These are phyloP conservation scores for Amphibalanus amphitrite DNA, from an alignment of 1,140 invertebrate species.

Conservation along the genomic window DNA sequence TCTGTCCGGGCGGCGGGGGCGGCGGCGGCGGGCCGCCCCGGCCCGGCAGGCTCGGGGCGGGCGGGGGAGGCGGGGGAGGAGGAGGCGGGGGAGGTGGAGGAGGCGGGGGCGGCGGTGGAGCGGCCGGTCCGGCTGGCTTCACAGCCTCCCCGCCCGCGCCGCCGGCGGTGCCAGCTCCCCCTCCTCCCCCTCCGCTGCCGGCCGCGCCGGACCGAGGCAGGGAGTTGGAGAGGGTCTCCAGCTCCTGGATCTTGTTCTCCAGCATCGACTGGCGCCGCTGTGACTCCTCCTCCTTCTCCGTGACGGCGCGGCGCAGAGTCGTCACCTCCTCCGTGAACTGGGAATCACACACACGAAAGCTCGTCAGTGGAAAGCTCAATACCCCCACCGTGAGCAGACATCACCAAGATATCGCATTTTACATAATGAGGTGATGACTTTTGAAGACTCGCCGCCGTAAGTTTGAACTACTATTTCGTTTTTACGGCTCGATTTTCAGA, in stretches of 20 bases:
- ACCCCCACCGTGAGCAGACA: no score
- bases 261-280: constrained; percentile 51
- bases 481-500: no score
- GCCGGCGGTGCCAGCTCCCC: not conserved
- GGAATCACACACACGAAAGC: no score
- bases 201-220: not conserved
- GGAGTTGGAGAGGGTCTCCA: constrained; percentile 57
- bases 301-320: constrained; percentile 44
- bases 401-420: no score
- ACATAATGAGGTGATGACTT: no score
- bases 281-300: constrained; percentile 60
- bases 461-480: no score
- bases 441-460: no score
- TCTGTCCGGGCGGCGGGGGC: constrained; percentile 59
- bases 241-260: constrained; percentile 73
- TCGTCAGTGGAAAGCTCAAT: no score
- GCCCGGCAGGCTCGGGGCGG: constrained; percentile 18
- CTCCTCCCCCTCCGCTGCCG: not conserved
- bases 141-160: not conserved
- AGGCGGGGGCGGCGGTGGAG: constrained; percentile 26
- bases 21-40: constrained; percentile 28
- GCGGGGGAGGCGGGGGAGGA: constrained; percentile 27
- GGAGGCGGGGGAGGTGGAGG: constrained; percentile 32
- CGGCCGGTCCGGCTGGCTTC: constrained; percentile 19
- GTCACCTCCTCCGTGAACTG: constrained; percentile 47